phyloP scores from a whole-genome alignment of 2,888 invertebrate genomes.

The Falcaria lacertinaria region DNA sequence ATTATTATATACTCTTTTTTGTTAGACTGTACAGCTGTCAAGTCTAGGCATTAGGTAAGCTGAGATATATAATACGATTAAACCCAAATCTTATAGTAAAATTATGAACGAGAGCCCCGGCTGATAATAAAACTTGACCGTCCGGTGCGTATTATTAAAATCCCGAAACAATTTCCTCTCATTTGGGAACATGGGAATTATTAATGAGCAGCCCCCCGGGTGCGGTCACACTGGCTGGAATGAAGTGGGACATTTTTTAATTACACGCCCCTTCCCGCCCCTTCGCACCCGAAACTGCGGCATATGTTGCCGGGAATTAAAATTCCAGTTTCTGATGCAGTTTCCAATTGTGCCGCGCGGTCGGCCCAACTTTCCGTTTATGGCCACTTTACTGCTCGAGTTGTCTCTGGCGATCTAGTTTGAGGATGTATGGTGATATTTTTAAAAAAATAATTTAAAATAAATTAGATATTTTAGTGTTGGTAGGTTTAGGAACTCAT shows the following conservation, averaged over 20 bases:
- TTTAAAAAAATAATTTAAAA: neutral
- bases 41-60: too few species aligned
- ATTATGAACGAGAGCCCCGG: constrained; percentile 16
- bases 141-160: constrained; percentile 59
- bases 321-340: constrained; percentile 69
- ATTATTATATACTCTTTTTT: too few species aligned
- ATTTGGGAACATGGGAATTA: constrained; percentile 34
- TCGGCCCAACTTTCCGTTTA: neutral
- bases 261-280: constrained; percentile 43
- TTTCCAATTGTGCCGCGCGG: constrained; percentile 43
- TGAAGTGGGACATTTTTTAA: constrained; percentile 78
- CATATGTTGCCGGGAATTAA: constrained; percentile 72
- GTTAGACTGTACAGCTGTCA: too few species aligned
- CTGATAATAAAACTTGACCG: constrained; percentile 18
- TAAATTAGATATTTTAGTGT: too few species aligned
- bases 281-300: constrained; percentile 25
- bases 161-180: constrained; percentile 41
- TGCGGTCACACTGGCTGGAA: constrained; percentile 55
- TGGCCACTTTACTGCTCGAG: neutral
- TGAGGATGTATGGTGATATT: neutral
- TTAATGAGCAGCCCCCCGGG: constrained; percentile 53
- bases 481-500: too few species aligned
- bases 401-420: neutral
- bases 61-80: too few species aligned
- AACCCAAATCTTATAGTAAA: constrained; percentile 8